Base-by-base conservation (phyloP, 2,888 invertebrate genomes). In the Patella ulyssiponensis region DNA sequence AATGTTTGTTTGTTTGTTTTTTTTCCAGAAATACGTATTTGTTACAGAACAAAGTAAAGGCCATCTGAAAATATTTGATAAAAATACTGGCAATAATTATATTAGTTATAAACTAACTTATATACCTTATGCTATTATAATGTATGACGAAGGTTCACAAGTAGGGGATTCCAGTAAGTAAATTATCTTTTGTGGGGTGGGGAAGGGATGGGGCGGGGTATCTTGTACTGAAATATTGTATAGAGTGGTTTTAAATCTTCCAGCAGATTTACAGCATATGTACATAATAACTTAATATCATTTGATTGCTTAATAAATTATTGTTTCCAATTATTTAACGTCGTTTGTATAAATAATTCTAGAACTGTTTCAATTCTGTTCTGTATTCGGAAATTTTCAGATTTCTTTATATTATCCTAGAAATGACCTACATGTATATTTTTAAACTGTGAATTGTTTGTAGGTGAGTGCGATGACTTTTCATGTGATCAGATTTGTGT, bases 401-500 rank as follows among this genome's bases (percentile, higher is more conserved):
- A 11, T n/a, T 54, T 23, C 27, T 58, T 69, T 44, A 64, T n/a
- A 52, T 69, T 51, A 52, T 69, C 44, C n/a, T 44, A 20, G 44
- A 44, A 27, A 1, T 7, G 15, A 23, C 23, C 14, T 52, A 14
- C 15, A 44, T 27, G 69, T 75, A 17, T 75, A 20, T 64, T 74
- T 53, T 51, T n/a, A 9, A 33, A 64, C 75, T 15, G 7, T 73
- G 54, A n/a, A 51, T 51, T 56, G 20, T 12, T 75, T 81, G 3
- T 80, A 89, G 89, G 82, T 58, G 82, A 52, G 0, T 90, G 90
- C 78, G 83, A 84, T 1, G 79, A 77, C 0, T 71, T 81, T n/a
- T 83, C 82, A 5, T 90, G 90, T 83, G 84, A 86, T 3, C 89
- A 90, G 71, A 82, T 90, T 9, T 90, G 90, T 82, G 80, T 89